These are phyloP conservation scores for Recurvirostra avosetta DNA, from an alignment of 2,113 vertebrate species.

Conservation along the genomic window DNA sequence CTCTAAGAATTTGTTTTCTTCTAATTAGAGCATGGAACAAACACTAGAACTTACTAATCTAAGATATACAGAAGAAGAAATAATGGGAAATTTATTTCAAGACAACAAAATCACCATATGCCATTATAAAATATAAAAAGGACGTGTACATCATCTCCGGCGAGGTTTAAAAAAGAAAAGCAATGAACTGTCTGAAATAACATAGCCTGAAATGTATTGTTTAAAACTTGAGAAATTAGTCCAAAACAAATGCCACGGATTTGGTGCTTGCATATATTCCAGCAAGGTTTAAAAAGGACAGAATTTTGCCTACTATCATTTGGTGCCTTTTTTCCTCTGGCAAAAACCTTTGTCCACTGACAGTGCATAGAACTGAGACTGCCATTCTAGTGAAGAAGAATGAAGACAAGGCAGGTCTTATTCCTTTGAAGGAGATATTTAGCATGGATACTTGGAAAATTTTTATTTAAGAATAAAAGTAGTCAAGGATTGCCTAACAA, in stretches of 20 bases:
- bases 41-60: not conserved
- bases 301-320: not conserved
- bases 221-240: not conserved
- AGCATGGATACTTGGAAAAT: not conserved
- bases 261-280: not conserved
- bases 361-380: not conserved
- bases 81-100: not conserved
- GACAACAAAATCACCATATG: not conserved
- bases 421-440: not conserved
- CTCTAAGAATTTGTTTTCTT: not conserved
- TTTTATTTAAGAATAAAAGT: not conserved
- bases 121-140: not conserved
- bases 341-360: not conserved
- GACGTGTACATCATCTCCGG: not conserved
- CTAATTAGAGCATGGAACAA: not conserved
- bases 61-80: not conserved
- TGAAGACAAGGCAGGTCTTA: not conserved
- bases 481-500: not conserved
- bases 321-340: not conserved
- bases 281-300: not conserved
- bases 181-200: not conserved
- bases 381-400: not conserved
- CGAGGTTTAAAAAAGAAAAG: not conserved
- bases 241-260: not conserved
- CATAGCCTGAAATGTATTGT: not conserved